These are phyloP conservation scores for Callospermophilus lateralis DNA, from an alignment of 2,113 vertebrate genomes.

Conservation along the genomic window DNA sequence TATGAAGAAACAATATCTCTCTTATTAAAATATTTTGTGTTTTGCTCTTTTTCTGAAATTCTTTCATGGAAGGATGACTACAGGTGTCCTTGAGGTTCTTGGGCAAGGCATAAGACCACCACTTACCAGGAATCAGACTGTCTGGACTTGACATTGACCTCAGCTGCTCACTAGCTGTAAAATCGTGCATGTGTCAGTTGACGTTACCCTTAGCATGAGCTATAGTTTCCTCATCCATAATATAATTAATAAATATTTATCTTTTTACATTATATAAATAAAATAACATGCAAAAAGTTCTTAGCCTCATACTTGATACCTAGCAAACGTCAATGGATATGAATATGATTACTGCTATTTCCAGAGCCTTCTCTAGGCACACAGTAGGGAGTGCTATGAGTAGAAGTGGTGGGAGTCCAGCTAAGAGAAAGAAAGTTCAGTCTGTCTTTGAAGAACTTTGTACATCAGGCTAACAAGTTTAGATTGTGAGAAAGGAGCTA, in stretches of 20 bases:
- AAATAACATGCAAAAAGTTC: not conserved
- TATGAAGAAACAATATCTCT: constrained; percentile 1
- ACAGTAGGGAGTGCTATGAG: not conserved
- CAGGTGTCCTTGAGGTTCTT: not conserved
- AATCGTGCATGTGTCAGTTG: not conserved
- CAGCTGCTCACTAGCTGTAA: not conserved
- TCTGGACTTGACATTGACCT: not conserved
- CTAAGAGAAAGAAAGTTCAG: not conserved
- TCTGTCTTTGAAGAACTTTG: not conserved
- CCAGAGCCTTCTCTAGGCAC: not conserved
- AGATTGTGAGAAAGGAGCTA: not conserved
- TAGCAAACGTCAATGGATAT: not conserved
- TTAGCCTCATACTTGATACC: not conserved
- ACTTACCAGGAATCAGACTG: not conserved
- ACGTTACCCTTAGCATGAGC: not conserved
- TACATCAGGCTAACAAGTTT: not conserved
- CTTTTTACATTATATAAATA: not conserved
- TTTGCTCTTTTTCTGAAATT: not conserved
- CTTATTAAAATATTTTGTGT: not conserved
- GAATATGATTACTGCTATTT: not conserved
- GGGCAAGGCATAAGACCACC: not conserved
- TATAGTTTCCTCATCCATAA: not conserved
- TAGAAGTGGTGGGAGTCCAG: not conserved
- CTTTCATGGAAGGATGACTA: not conserved
- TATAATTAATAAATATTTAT: not conserved